A percentile compares a stretch with the other conserved stretches of the same genome.
phyloP scores from a whole-genome alignment of 2,888 invertebrate species.

The Fabriciana adippe region DNA sequence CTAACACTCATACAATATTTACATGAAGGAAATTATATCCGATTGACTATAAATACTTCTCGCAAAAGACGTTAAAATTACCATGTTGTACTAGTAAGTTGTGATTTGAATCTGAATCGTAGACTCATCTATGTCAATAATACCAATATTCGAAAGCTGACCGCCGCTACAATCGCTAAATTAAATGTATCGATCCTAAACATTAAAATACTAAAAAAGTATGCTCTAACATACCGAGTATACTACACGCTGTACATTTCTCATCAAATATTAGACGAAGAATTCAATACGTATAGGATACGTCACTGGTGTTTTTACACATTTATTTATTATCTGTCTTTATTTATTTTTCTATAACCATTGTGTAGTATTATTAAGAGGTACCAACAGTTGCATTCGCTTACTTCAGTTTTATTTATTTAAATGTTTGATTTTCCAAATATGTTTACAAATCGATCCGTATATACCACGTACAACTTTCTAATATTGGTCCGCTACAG shows the following conservation, averaged over 20 bases:
- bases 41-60: conserved; percentile 55
- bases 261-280: conserved; percentile 3
- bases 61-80: conserved; percentile 56
- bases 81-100: conserved; percentile 59
- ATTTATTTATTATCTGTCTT: background rate
- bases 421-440: conserved; percentile 14
- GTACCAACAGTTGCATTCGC: background rate
- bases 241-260: conserved; percentile 61
- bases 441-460: conserved; percentile 55
- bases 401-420: background rate
- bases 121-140: conserved; percentile 63
- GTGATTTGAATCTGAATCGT: conserved; percentile 65
- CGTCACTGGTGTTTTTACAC: background rate
- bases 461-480: conserved; percentile 78
- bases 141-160: conserved; percentile 82
- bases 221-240: conserved; percentile 65
- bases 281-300: conserved; percentile 2
- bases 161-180: conserved; percentile 69
- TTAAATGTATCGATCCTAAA: conserved; percentile 69
- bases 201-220: conserved; percentile 63
- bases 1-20: conserved; percentile 73
- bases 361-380: no score
- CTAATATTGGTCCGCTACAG: conserved; percentile 82
- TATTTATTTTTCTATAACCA: background rate
- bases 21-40: conserved; percentile 61